Conservation (phyloP, 2,888 invertebrate species). For the Acrobasis repandana region DNA sequence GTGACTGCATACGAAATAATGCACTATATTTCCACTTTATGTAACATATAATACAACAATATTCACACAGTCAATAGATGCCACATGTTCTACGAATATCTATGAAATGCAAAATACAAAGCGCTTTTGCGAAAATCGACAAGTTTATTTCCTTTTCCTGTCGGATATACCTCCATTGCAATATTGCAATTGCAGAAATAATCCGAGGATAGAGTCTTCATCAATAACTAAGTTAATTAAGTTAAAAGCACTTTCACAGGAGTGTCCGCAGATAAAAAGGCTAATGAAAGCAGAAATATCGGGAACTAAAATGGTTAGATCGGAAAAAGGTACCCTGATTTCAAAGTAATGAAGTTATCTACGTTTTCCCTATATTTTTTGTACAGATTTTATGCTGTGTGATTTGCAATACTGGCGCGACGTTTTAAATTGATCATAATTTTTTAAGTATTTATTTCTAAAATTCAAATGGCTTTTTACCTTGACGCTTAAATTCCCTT, state of each 20-base stretch:
- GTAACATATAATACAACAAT: no score
- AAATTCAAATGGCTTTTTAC: no score
- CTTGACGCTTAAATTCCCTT: no score
- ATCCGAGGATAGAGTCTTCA: slow-evolving; percentile 29
- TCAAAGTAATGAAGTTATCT: slow-evolving; percentile 9
- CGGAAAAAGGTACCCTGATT: slow-evolving; percentile 11
- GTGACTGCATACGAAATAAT: no score
- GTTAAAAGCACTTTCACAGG: slow-evolving; percentile 51
- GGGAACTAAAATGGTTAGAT: slow-evolving; percentile 25
- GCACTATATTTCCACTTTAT: no score
- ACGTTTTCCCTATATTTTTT: not conserved
- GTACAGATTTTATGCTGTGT: not conserved
- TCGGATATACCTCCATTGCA: not conserved
- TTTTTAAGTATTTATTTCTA: no score
- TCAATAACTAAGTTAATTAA: slow-evolving; percentile 60
- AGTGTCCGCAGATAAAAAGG: slow-evolving; percentile 45
- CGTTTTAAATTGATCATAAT: no score
- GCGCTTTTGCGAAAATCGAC: not conserved
- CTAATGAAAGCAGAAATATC: slow-evolving; percentile 38
- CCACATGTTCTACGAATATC: no score
- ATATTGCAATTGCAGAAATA: slow-evolving; percentile 16
- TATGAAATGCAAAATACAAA: no score
- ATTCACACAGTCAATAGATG: no score
- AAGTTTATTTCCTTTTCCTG: not conserved
- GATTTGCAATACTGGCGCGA: not conserved